A percentile compares a stretch with the other conserved stretches of the same genome.
Conservation (phyloP, 2,113 vertebrate species). For the Neolamprologus sp. region DNA sequence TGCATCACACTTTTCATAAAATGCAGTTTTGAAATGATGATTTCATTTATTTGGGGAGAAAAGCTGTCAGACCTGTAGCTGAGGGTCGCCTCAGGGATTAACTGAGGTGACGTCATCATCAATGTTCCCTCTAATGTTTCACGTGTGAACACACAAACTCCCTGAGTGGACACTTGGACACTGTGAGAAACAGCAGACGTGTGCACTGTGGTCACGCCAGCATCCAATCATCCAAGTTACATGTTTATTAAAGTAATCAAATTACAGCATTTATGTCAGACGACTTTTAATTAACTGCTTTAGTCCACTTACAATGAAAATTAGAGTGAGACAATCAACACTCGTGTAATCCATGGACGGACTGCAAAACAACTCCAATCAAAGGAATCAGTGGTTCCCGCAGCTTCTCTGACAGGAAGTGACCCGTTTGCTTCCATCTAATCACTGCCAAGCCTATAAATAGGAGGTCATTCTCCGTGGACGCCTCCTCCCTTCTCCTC, state of each 20-base stretch:
- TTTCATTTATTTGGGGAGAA: not conserved
- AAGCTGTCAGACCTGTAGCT: not conserved
- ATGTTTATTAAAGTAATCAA: too few relatives aligned
- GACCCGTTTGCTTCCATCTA: not conserved
- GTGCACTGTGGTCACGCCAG: too few relatives aligned
- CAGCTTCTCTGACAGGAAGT: not conserved
- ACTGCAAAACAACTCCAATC: not conserved
- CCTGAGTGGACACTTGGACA: too few relatives aligned
- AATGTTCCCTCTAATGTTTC: too few relatives aligned
- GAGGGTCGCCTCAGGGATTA: not conserved
- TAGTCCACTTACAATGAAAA: rapidly evolving
- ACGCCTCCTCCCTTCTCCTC: not conserved
- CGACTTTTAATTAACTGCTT: too few relatives aligned
- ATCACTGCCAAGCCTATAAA: not conserved
- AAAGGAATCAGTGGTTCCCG: not conserved
- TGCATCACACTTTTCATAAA: not conserved
- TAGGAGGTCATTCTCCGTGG: not conserved
- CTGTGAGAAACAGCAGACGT: rapidly evolving
- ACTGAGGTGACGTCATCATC: not conserved
- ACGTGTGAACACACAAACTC: too few relatives aligned
- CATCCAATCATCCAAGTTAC: too few relatives aligned
- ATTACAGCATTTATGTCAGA: too few relatives aligned
- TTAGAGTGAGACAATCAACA: not conserved
- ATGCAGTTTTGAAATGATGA: not conserved
- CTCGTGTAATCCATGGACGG: not conserved